Conservation (phyloP, 2,797 vertebrate genomes). For the Onychomys arenicola region DNA sequence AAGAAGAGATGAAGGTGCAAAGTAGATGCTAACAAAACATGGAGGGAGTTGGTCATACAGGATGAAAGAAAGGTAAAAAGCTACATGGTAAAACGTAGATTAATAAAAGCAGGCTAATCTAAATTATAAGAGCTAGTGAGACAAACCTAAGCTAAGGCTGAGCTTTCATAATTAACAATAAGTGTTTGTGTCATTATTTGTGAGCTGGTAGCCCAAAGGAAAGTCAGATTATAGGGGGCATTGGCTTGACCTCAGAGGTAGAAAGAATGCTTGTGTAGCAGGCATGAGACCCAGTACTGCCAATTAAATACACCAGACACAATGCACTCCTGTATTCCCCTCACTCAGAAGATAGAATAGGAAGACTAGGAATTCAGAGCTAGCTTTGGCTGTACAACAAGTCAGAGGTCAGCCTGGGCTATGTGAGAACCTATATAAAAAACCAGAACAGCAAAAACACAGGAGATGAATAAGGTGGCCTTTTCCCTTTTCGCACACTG, state of each 20-base stretch:
- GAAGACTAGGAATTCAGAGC: not conserved
- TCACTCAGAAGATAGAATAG: not conserved
- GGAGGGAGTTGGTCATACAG: not conserved
- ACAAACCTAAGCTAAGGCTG: not conserved
- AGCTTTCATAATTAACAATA: not conserved
- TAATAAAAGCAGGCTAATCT: not conserved
- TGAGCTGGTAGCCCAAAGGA: not conserved
- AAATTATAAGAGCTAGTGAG: not conserved
- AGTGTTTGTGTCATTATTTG: not conserved
- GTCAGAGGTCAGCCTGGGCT: not conserved
- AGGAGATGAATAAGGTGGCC: conserved; percentile 69
- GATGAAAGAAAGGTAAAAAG: not conserved
- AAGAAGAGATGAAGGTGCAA: not conserved
- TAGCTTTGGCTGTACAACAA: not conserved
- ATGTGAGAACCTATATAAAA: not conserved
- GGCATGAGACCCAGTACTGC: not conserved
- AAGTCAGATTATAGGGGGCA: not conserved
- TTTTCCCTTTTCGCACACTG: conserved; percentile 9
- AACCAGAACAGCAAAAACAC: not conserved
- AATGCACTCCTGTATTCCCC: not conserved
- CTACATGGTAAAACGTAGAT: not conserved
- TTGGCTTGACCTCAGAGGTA: not conserved
- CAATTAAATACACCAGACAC: not conserved
- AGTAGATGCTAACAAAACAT: not conserved
- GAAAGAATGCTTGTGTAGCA: not conserved